A percentile compares a stretch with the other conserved stretches of the same genome.
Conservation (phyloP, 2,888 invertebrate species). For the Argyresthia goedartella region DNA sequence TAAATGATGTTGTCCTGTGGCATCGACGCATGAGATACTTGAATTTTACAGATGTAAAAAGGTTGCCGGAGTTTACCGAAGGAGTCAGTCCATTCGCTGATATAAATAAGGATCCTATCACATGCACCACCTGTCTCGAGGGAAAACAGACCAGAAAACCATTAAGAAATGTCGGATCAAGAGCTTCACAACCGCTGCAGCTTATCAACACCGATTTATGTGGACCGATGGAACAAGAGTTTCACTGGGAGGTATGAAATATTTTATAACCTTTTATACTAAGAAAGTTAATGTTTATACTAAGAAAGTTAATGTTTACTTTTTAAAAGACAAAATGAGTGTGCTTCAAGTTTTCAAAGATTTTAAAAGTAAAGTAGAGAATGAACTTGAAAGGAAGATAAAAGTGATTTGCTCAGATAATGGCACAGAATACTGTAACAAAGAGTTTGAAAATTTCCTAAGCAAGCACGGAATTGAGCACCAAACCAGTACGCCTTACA, state of each 20-base stretch:
- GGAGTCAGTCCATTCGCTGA: slow-evolving; percentile 9
- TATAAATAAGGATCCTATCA: slow-evolving; percentile 5
- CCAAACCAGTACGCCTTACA: slow-evolving; percentile 19
- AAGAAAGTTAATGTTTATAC: slow-evolving; percentile 15
- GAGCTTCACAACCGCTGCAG: slow-evolving; percentile 11
- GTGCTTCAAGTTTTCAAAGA: background rate
- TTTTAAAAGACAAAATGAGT: slow-evolving; percentile 1
- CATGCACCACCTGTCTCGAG: slow-evolving; percentile 11
- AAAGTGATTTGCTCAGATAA: background rate
- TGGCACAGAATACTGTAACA: slow-evolving; percentile 2
- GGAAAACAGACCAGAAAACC: slow-evolving; percentile 16
- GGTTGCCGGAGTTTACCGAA: slow-evolving; percentile 11
- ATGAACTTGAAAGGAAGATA: background rate
- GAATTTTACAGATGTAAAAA: slow-evolving; percentile 11
- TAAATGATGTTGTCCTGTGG: slow-evolving; percentile 8
- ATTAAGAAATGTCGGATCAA: slow-evolving; percentile 12
- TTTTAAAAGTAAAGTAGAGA: background rate
- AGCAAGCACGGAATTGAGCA: slow-evolving; percentile 20
- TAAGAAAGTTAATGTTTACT: slow-evolving; percentile 1
- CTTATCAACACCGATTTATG: slow-evolving; percentile 15
- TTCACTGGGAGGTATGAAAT: slow-evolving; percentile 14
- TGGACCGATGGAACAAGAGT: slow-evolving; percentile 16
- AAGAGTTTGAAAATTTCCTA: slow-evolving; percentile 9
- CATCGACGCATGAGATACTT: slow-evolving; percentile 14
- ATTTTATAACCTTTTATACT: slow-evolving; percentile 16